Base-by-base conservation (phyloP, 1,140 invertebrate species). In the Notospermus geniculatus region DNA sequence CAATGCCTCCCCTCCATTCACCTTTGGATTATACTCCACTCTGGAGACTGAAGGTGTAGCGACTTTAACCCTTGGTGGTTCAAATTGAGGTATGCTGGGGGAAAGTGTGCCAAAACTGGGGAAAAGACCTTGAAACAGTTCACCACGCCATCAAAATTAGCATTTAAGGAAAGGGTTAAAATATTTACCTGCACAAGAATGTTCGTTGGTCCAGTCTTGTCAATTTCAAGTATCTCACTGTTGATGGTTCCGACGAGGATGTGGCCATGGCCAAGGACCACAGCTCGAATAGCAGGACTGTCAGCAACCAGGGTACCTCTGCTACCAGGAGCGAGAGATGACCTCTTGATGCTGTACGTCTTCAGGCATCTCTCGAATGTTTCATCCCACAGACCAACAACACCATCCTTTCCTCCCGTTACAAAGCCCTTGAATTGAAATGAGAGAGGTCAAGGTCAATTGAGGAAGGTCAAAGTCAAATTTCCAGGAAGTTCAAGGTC, bases 401-500 rank as follows among this genome's bases (percentile, higher is more conserved):
- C 60, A n/a, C 81, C 81, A 70, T 82, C 81, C 62, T 82, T 82
- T 15, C 81, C 81, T 19, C 80, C 80, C 17, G 79, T 82, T 25
- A 81, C 79, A 75, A 80, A 82, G 5, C 78, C 78, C 76, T 81
- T 64, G n/a, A 57, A 66, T 17, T 23, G 11, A 43, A 2, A 29
- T 23, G 4, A 29, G 19, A 60, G 29, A 15, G 15, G 2, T 62
- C 43, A 1, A 27, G 9, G 54, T 30, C 23, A 15, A 23, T 39
- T 39, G 1, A n/a, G n/a, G n/a, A n/a, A n/a, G n/a, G n/a, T n/a
- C n/a, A n/a, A n/a, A n/a, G n/a, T n/a, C n/a, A n/a, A n/a, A n/a
- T n/a, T n/a, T n/a, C n/a, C n/a, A n/a, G n/a, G n/a, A n/a, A n/a
- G n/a, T n/a, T n/a, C n/a, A n/a, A n/a, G n/a, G n/a, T n/a, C n/a